Base-by-base conservation (phyloP, 2,888 invertebrate genomes). In the Tetragonula carbonaria region DNA sequence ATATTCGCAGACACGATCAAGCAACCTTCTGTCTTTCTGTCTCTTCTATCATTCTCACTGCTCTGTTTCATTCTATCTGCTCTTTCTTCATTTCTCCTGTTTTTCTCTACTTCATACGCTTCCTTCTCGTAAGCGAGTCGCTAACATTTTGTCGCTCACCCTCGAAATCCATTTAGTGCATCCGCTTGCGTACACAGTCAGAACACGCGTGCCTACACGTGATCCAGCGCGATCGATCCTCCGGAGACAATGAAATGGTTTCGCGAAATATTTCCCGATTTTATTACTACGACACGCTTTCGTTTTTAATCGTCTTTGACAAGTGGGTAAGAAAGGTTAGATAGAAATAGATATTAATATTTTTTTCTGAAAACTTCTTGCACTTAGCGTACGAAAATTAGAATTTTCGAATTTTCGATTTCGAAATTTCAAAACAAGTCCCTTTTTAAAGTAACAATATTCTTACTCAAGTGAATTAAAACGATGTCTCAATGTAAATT, bases 91-190 rank as follows among this genome's bases (percentile, higher is more conserved):
- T 80, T 28, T 72, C 80, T 45, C 73, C 80, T 50, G 45, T 71
- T 80, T 68, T 75, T 21, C 28, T 33, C 80, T 78, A 77, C 74
- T 78, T 89, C 85, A 87, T 84, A 51, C 79, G 81, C 81, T 84
- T 86, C 74, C 84, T 86, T 78, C 70, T 87, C 45, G 45, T 8
- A 45, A 80, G 76, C 73, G 75, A 70, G 86, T 75, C 81, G 79
- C 87, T 28, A 80, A 85, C 82, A 84, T 82, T 84, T 85, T 83
- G 75, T 90, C 89, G 87, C 79, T 87, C 88, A 87, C 82, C 82
- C 82, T 84, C 88, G 82, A 33, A 28, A 75, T 77, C 73, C 85
- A 71, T 78, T 78, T 79, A 78, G 78, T 86, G 89, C 81, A 80
- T 74, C 78, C 84, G 76, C 80, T 81, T 80, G 68, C 80, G 53